phyloP scores from a whole-genome alignment of 2,113 vertebrate species.

The Heliornis fulica region DNA sequence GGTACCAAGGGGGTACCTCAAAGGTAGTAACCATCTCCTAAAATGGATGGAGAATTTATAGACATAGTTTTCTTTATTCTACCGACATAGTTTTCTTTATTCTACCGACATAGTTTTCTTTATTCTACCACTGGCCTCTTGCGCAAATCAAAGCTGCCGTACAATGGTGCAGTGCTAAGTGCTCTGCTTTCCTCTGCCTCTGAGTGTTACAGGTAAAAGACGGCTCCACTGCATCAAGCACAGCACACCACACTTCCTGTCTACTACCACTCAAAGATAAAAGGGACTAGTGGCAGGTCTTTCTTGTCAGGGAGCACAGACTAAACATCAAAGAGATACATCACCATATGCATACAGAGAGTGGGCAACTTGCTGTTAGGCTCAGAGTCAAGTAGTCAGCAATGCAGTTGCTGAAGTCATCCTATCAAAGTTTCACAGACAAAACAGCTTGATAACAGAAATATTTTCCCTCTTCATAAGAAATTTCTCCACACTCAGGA shows the following conservation, averaged over 20 bases:
- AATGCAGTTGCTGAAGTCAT: not conserved
- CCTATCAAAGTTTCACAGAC: not conserved
- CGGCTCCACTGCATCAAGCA: not conserved
- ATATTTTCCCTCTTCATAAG: not conserved
- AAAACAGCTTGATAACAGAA: not conserved
- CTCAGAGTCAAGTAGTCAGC: not conserved
- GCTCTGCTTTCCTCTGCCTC: not conserved
- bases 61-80: not conserved
- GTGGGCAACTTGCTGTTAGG: not conserved
- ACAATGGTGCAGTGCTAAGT: not conserved
- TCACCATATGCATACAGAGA: fast-evolving
- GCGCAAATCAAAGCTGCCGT: not conserved
- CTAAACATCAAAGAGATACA: not conserved
- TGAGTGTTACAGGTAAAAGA: not conserved
- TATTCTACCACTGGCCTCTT: not conserved
- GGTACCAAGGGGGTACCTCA: not conserved
- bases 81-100: not conserved
- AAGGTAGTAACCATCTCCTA: not conserved
- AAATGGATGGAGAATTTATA: not conserved
- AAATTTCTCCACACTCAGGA: not conserved
- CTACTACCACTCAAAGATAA: not conserved
- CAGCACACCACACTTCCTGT: not conserved
- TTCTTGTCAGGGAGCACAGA: not conserved
- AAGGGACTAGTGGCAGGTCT: not conserved
- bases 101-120: too few species aligned